These are phyloP conservation scores for Phataginus tricuspis DNA, from an alignment of 2,797 vertebrate genomes.

Conservation along the genomic window DNA sequence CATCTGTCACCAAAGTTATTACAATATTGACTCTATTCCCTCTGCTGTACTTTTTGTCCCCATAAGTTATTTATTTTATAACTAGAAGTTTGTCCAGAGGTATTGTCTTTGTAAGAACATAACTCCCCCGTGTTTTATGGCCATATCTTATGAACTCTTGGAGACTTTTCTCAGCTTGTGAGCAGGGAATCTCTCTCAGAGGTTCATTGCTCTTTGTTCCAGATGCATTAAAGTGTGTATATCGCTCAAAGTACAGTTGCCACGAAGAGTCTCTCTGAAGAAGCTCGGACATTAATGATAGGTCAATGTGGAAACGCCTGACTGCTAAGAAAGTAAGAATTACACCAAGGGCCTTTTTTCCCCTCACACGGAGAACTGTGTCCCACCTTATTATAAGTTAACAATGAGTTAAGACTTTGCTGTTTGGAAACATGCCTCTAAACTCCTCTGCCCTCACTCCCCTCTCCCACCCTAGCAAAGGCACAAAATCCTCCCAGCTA, in stretches of 20 bases:
- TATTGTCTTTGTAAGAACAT: background rate
- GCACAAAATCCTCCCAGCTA: constrained; percentile 26
- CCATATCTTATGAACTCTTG: background rate
- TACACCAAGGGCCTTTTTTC: background rate
- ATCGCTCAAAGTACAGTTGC: background rate
- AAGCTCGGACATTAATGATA: background rate
- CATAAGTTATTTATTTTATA: too few species aligned
- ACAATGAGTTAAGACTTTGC: background rate
- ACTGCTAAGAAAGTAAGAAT: background rate
- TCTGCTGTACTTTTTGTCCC: too few species aligned
- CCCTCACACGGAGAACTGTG: background rate
- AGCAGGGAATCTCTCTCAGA: background rate
- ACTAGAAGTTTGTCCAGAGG: too few species aligned
- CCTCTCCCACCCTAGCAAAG: background rate
- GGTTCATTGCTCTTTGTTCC: background rate
- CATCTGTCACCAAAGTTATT: too few species aligned
- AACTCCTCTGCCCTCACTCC: background rate
- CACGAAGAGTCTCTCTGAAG: background rate
- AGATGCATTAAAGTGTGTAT: background rate
- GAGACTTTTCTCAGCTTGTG: background rate
- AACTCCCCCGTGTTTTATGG: background rate
- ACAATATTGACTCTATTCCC: too few species aligned
- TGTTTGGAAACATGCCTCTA: background rate
- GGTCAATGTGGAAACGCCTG: background rate
- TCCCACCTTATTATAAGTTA: background rate